Percentiles rank a stretch among this genome's conserved stretches.
phyloP scores from a whole-genome alignment of 2,888 invertebrate genomes.

The Pyrgus malvae region DNA sequence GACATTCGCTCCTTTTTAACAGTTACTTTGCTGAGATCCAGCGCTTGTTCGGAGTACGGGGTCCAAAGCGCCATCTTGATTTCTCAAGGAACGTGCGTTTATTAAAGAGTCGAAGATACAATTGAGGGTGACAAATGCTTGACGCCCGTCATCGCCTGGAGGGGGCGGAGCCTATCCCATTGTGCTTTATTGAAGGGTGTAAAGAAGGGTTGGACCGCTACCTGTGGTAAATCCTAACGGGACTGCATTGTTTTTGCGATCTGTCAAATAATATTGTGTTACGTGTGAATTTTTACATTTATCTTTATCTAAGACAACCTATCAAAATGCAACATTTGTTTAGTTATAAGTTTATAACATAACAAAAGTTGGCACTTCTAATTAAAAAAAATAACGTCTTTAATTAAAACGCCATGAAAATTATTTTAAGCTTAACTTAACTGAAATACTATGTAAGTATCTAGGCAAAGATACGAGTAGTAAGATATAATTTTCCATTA shows the following conservation, averaged over 20 bases:
- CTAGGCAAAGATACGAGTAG: no score
- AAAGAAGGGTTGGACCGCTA: conserved; percentile 32
- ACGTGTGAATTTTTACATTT: conserved; percentile 9
- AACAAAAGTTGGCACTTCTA: no score
- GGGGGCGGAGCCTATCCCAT: conserved; percentile 33
- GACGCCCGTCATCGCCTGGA: conserved; percentile 23
- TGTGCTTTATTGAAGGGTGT: conserved; percentile 25
- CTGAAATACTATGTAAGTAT: no score
- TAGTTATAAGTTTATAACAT: no score
- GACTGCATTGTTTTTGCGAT: conserved; percentile 26
- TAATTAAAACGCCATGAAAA: no score
- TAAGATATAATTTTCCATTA: no score
- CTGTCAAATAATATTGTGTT: conserved; percentile 18
- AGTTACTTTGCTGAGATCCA: conserved; percentile 54
- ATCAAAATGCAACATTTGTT: no score
- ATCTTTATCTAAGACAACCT: not conserved
- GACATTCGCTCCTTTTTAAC: conserved; percentile 42
- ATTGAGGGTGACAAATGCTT: conserved; percentile 27
- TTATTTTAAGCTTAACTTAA: no score
- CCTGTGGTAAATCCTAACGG: conserved; percentile 39
- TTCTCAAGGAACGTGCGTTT: conserved; percentile 14
- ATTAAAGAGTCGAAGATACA: conserved; percentile 13
- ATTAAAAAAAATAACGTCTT: no score
- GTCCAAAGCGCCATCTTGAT: conserved; percentile 63
- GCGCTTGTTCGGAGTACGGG: conserved; percentile 60